Evolutionary conservation across 2,113 vertebrate species (phyloP), one percentile per base, ranked within the genome.

Genomic region (Marmota monax): DNA sequence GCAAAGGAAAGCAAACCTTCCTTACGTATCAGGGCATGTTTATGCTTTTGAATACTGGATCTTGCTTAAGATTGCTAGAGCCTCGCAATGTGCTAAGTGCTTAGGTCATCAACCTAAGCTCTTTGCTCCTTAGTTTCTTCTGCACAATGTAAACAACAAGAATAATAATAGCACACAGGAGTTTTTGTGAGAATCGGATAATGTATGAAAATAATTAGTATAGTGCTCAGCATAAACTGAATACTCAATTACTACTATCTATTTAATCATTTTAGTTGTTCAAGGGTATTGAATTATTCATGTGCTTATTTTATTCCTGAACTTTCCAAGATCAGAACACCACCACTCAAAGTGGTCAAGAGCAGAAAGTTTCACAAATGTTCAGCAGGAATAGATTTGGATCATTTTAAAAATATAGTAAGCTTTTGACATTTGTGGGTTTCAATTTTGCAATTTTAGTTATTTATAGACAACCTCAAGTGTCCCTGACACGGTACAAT

Each of bases 401-500:
- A 39, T 42, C 11, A 8, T 53, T 79, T 84, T 12, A 53, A 88
- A 84, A 85, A 65, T 37, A 72, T 61, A 34, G 25, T 25, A 82
- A 61, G 77, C 7, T 18, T 80, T 77, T 65, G 61, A 51, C 56
- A 73, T 84, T 51, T 42, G 45, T 79, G 17, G 73, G 37, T 84
- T 86, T 94, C 56, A 94, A 37, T 94, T 82, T 77, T 73, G 51
- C 58, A 17, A 27, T 72, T 96, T 92, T 32, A 85, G 76, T 13
- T 85, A 42, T 67, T 86, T 27, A 70, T 4, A 92, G 51, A 92
- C 34, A 72, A 69, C 29, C 45, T 96, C 63, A 73, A 78, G 69
- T 25, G 23, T 92, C 32, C 23, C 18, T 88, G 76, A 87, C 29
- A 18, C 69, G 32, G 29, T 53, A 20, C 39, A 37, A 6, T 6